Evolutionary conservation across 2,113 vertebrate genomes (phyloP).

Genomic region (Zosterops hypoxanthus): DNA sequence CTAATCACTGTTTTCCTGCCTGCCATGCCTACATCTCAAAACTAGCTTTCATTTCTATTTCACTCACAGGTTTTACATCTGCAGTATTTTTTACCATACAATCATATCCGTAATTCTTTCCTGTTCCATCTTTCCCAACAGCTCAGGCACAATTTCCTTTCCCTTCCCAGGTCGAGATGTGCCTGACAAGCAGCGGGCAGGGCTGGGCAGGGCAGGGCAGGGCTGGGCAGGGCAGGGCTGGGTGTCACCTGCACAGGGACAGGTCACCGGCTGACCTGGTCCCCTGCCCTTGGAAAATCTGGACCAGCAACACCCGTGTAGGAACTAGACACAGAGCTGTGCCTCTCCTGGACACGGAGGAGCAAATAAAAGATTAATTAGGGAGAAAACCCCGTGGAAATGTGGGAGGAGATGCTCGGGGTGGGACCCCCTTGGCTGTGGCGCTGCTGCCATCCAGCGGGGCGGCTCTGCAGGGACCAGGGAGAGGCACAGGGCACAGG

Average conservation of each 20-base stretch:
- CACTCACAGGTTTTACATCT: too few relatives aligned
- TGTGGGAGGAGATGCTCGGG: rapidly evolving
- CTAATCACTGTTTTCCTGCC: too few relatives aligned
- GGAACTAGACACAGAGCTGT: background rate
- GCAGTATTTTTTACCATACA: too few relatives aligned
- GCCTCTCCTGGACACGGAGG: background rate
- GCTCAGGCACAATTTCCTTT: background rate
- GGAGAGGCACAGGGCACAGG: background rate
- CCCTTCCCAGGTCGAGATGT: background rate
- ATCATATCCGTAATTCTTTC: too few relatives aligned
- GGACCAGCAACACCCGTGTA: rapidly evolving
- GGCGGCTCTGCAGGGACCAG: background rate
- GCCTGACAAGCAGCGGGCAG: background rate
- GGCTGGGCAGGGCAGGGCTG: background rate
- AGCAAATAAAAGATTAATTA: background rate
- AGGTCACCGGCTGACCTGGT: background rate
- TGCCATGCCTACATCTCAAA: too few relatives aligned
- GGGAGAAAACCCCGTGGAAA: background rate
- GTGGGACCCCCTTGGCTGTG: background rate
- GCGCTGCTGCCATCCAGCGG: constrained; percentile 64
- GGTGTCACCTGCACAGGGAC: background rate
- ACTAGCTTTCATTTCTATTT: too few relatives aligned
- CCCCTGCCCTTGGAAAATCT: background rate
- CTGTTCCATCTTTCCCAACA: too few relatives aligned
- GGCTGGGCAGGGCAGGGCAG: background rate